Evolutionary conservation across 2,888 invertebrate genomes (phyloP).

Genomic region (Spilosoma lubricipeda): DNA sequence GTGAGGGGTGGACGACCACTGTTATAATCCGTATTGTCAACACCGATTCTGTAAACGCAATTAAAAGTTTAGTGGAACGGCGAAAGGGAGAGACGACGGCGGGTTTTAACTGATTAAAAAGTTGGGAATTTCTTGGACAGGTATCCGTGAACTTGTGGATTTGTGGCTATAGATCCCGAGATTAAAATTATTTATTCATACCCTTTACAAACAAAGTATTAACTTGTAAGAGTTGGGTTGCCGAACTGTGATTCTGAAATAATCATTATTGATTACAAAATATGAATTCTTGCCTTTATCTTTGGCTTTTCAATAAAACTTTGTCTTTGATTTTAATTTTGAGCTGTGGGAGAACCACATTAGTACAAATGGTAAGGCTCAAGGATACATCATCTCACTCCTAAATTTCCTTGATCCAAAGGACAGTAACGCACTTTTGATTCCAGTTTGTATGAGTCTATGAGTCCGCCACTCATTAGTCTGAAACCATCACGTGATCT

Average conservation of each 20-base stretch:
- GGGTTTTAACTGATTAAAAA: constrained; percentile 17
- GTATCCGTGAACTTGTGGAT: constrained; percentile 3
- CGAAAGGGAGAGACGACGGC: constrained; percentile 15
- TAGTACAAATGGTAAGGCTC: no score
- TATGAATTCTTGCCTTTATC: neutral
- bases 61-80: constrained; percentile 39
- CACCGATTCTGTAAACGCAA: constrained; percentile 47
- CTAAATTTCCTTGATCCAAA: no score
- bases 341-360: no score
- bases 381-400: no score
- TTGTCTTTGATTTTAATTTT: no score
- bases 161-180: constrained; percentile 6
- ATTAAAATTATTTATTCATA: constrained; percentile 5
- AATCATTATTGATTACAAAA: neutral
- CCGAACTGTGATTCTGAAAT: neutral
- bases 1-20: constrained; percentile 18
- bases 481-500: no score
- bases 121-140: constrained; percentile 11
- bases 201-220: neutral
- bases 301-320: neutral
- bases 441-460: no score
- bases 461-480: no score
- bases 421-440: no score
- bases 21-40: constrained; percentile 50
- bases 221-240: neutral